Evolutionary conservation across 1,140 invertebrate species (phyloP).

Genomic region (Drosophila malerkotliana): DNA sequence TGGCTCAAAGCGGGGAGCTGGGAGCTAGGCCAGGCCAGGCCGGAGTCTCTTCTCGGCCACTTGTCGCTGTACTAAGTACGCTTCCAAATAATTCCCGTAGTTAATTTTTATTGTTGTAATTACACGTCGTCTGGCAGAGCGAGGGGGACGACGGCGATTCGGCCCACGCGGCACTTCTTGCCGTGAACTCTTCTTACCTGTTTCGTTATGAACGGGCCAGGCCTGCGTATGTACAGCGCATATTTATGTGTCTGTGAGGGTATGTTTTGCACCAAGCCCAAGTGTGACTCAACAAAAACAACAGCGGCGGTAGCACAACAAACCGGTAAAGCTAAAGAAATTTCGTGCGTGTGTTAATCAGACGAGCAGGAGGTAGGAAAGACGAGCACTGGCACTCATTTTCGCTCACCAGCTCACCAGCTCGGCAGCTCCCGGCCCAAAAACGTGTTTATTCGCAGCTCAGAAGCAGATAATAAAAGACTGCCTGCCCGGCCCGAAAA

Average conservation of each 20-base stretch:
- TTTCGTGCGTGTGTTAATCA: conserved; percentile 75
- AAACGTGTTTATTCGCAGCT: conserved; percentile 58
- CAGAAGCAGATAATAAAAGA: conserved; percentile 21
- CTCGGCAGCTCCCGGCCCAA: conserved; percentile 5
- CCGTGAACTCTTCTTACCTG: conserved; percentile 26
- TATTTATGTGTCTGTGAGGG: neutral
- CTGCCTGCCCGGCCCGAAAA: neutral
- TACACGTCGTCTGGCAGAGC: conserved; percentile 56
- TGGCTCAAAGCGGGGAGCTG: neutral
- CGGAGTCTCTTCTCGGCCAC: conserved; percentile 46
- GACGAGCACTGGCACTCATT: neutral
- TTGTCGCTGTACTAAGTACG: conserved; percentile 74
- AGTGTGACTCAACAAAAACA: conserved; percentile 48
- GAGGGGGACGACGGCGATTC: conserved; percentile 16
- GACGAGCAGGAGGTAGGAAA: conserved; percentile 22
- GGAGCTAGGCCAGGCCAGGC: neutral
- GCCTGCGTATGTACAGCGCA: neutral
- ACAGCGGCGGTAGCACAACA: conserved; percentile 24
- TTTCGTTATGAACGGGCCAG: neutral
- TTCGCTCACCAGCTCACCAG: conserved; percentile 2
- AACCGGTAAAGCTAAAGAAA: conserved; percentile 77
- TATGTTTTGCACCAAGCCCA: conserved; percentile 41
- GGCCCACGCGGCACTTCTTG: conserved; percentile 34
- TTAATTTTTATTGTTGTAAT: conserved; percentile 82
- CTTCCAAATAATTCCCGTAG: conserved; percentile 76